Percentiles rank a stretch among this genome's conserved stretches.
Conservation (phyloP, 1,140 invertebrate genomes). For the Aphelenchoides fujianensis region DNA sequence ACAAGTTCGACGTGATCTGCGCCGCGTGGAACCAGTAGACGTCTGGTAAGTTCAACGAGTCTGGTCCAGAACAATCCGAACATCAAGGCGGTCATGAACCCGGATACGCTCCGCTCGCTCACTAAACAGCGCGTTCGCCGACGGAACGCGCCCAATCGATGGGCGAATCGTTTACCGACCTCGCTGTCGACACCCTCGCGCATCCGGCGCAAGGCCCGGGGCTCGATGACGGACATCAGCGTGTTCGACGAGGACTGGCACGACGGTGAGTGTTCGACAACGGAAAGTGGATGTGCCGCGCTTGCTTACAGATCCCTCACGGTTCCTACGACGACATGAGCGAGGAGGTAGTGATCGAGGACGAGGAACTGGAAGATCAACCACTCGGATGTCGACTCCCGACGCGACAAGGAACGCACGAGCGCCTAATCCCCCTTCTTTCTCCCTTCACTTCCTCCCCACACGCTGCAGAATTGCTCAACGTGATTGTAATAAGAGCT, state of each 20-base stretch:
- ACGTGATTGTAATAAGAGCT: too few species aligned
- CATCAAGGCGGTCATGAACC: conserved; percentile 51
- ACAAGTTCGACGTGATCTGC: conserved; percentile 88
- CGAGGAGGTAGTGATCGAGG: too few species aligned
- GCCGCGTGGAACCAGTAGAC: conserved; percentile 58
- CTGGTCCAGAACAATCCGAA: conserved; percentile 49
- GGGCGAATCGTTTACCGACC: conserved; percentile 58
- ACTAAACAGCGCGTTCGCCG: conserved; percentile 21
- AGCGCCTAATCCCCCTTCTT: too few species aligned
- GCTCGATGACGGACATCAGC: conserved; percentile 15
- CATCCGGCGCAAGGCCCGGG: conserved; percentile 41
- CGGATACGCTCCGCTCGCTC: conserved; percentile 32
- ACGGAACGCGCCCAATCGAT: conserved; percentile 23
- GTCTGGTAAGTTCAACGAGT: conserved; percentile 45
- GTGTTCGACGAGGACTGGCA: conserved; percentile 25
- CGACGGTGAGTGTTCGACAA: conserved; percentile 14
- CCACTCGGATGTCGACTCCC: too few species aligned
- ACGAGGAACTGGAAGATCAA: too few species aligned
- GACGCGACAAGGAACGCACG: too few species aligned
- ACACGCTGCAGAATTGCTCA: too few species aligned
- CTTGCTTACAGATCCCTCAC: too few species aligned
- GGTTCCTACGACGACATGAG: conserved; percentile 16
- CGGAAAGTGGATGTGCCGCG: not conserved
- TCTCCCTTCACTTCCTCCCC: too few species aligned
- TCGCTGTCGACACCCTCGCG: conserved; percentile 58